Evolutionary conservation across 23 tunicate species (phyloP).

Genomic region (Styela clava): DNA sequence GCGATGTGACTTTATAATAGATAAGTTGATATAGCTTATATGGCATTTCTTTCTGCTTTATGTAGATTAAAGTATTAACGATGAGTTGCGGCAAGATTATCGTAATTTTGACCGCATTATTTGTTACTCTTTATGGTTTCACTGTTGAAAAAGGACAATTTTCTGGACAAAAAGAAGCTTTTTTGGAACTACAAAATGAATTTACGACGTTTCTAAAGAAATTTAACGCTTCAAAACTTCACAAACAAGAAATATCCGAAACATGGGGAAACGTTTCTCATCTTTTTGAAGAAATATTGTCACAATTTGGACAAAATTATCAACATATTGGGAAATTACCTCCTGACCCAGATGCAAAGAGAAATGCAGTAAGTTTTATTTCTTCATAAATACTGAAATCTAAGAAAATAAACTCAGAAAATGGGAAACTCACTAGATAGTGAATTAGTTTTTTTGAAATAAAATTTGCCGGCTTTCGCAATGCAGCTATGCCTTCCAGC

Average conservation of each 20-base stretch:
- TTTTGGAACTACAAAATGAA: background rate
- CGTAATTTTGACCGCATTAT: background rate
- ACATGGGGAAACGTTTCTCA: constrained; percentile 6
- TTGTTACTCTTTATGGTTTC: background rate
- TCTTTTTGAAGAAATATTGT: background rate
- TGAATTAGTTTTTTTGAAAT: no score
- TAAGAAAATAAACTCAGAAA: no score
- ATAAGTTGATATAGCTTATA: no score
- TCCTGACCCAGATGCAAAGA: constrained; percentile 2
- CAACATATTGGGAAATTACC: background rate
- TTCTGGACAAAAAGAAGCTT: background rate
- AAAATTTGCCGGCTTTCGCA: no score
- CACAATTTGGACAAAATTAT: background rate
- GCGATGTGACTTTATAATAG: no score
- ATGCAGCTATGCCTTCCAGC: no score
- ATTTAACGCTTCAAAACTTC: background rate
- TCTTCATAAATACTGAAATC: no score
- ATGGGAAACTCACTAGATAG: no score
- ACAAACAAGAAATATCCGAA: background rate
- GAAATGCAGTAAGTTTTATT: constrained; percentile 15
- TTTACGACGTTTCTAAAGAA: background rate
- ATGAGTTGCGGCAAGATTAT: background rate
- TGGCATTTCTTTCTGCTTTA: no score
- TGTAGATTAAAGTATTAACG: no score
- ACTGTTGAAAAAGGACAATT: constrained; percentile 5